Base-by-base conservation (phyloP, 2,888 invertebrate genomes). In the Apotomis capreana region DNA sequence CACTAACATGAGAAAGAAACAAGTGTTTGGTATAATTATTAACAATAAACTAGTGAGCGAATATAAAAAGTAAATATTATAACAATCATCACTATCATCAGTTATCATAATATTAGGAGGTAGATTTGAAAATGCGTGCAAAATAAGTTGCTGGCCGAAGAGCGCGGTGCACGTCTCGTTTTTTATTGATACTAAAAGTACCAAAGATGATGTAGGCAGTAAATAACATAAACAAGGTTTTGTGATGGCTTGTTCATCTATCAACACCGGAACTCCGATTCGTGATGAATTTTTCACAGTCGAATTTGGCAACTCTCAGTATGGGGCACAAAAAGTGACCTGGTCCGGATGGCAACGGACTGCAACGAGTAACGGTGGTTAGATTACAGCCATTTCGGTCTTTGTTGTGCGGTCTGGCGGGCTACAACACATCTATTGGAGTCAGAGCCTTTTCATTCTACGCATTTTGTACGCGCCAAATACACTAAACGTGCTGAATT, bases 321-420 rank as follows among this genome's bases (percentile, higher is more conserved):
- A 76, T 74, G 71, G 37, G 64, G 74, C 79, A 90, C 88, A 92
- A 92, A 92, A 92, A 92, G 80, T 91, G 92, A 92, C 92, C 92
- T 90, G 87, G 87, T 91, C 91, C 84, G 87, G 80, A 87, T 91
- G 88, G 83, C 90, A 89, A 89, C 82, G 79, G 85, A 90, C 89
- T 92, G 92, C 91, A 90, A 90, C 81, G 77, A 70, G 72, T 92
- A 92, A 88, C 92, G 91, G 92, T 91, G 85, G 79, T 85, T 81
- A 87, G 88, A 91, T 91, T 90, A 90, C 87, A 85, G 88, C 79
- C 84, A 81, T 89, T 89, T 90, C 85, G 81, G 77, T 81, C 78
- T 85, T 86, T 86, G 85, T 88, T 84, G 79, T 78, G 83, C 81
- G 80, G 76, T 82, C 83, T 61, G 61, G 37, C 54, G 61, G 52